Evolutionary conservation across 2,888 invertebrate species (phyloP).

Genomic region (Gnatocerus cornutus): DNA sequence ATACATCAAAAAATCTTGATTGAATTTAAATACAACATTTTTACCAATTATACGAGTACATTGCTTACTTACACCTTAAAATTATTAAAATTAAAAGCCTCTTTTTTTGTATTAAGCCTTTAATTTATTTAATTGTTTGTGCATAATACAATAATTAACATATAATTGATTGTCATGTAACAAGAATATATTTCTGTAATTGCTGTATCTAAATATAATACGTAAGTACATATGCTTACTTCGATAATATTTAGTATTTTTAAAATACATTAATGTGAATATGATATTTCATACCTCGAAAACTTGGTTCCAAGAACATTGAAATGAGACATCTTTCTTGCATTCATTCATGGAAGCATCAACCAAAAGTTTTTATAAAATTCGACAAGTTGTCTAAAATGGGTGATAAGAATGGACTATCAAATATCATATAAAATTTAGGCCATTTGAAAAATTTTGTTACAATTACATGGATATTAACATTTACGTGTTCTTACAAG

Average conservation of each 20-base stretch:
- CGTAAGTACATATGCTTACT: conserved; percentile 26
- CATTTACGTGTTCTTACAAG: conserved; percentile 6
- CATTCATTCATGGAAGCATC: conserved; percentile 2
- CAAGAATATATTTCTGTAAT: conserved; percentile 36
- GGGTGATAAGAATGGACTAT: conserved; percentile 1
- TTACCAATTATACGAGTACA: too few species aligned
- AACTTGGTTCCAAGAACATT: conserved; percentile 9
- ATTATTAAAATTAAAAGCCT: too few species aligned
- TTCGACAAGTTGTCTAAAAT: conserved; percentile 4
- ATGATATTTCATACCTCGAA: conserved; percentile 9
- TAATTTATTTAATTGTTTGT: conserved; percentile 34
- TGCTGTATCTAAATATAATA: conserved; percentile 29
- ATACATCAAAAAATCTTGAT: too few species aligned
- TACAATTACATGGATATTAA: conserved; percentile 8
- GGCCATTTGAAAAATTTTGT: conserved; percentile 31
- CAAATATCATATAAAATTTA: conserved; percentile 32
- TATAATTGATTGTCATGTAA: conserved; percentile 41
- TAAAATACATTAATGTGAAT: conserved; percentile 28
- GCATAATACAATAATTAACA: conserved; percentile 37
- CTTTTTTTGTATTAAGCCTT: conserved; percentile 18
- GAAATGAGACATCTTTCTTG: not conserved
- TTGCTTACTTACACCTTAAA: too few species aligned
- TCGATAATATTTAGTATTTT: conserved; percentile 28
- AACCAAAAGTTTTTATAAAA: not conserved
- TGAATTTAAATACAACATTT: too few species aligned